Base-by-base conservation (phyloP, 2,797 vertebrate genomes). In the Pantherophis alleghaniensis region DNA sequence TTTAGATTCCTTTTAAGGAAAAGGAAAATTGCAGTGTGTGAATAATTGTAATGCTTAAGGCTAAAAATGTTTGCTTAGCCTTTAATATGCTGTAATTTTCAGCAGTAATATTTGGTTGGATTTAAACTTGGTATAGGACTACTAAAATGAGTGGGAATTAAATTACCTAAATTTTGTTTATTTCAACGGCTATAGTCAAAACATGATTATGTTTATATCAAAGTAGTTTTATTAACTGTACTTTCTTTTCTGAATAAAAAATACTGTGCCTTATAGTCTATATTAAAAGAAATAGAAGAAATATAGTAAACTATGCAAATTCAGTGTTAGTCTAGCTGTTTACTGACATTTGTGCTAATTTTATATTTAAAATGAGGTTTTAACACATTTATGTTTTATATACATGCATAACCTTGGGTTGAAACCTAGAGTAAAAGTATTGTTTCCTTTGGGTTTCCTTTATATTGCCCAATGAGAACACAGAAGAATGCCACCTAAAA, bases 21-120 rank as follows among this genome's bases (percentile, higher is more conserved):
- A 56, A 90, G 89, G 63, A 9, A 63, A 53, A 53, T 89, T 83
- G 6, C 53, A 32, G 87, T 61, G 28, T 88, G 93, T 92, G 87
- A 69, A 13, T 2, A 88, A 90, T 92, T 93, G 88, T 90, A 74
- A 89, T 16, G 26, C 86, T 93, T 91, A 88, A 92, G 92, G 60
- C 57, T 13, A 66, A 32, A 79, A 63, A 93, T 89, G 14, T 83
- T 91, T 60, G 26, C 89, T 55, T 56, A 87, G 24, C 11, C 55
- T 86, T 90, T 61, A 90, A 86, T 87, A 28, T 87, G 24, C 18
- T 57, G 6, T 83, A 83, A 88, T 89, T 88, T 93, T 83, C 47
- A 88, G 90, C 2, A 61, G 28, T 20, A 18, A 42, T 59, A 88
- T 88, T 88, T 56, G 26, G 56, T 86, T 91, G 56, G 10, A 61